phyloP scores from a whole-genome alignment of 2,888 invertebrate genomes.

The Lithophane socia region DNA sequence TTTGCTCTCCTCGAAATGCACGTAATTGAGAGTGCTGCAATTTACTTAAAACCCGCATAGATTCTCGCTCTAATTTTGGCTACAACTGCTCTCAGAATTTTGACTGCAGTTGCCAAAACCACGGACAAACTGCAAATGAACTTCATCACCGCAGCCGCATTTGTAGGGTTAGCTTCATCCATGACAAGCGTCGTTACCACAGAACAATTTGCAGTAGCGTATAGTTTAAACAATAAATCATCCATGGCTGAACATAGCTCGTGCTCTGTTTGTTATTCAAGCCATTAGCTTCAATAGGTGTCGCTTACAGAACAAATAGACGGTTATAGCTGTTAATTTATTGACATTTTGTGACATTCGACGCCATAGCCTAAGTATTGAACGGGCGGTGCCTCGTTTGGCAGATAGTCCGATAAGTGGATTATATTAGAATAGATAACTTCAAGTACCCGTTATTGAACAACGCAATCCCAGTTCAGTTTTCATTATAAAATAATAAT shows the following conservation, averaged over 20 bases:
- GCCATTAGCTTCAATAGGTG: conserved; percentile 60
- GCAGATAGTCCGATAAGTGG: conserved; percentile 28
- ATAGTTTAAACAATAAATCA: conserved; percentile 55
- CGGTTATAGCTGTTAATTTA: conserved; percentile 47
- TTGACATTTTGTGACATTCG: conserved; percentile 44
- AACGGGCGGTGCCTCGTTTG: not conserved
- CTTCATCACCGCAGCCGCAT: conserved; percentile 18
- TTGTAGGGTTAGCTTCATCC: conserved; percentile 10
- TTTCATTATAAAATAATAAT: conserved; percentile 6
- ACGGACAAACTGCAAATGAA: conserved; percentile 42
- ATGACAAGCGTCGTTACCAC: conserved; percentile 17
- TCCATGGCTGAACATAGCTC: conserved; percentile 40
- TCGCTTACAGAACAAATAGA: conserved; percentile 50
- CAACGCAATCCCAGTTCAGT: conserved; percentile 8
- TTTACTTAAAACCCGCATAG: conserved; percentile 36
- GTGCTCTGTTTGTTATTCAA: conserved; percentile 61
- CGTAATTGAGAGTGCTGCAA: conserved; percentile 26
- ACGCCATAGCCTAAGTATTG: conserved; percentile 26
- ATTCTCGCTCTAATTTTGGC: conserved; percentile 35
- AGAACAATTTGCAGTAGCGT: conserved; percentile 32
- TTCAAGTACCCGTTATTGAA: conserved; percentile 21
- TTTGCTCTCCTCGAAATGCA: conserved; percentile 8
- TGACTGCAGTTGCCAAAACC: conserved; percentile 10
- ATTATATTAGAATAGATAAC: conserved; percentile 41
- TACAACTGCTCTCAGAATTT: conserved; percentile 17